Evolutionary conservation across 2,797 vertebrate species (phyloP).

Genomic region (Falco naumanni): DNA sequence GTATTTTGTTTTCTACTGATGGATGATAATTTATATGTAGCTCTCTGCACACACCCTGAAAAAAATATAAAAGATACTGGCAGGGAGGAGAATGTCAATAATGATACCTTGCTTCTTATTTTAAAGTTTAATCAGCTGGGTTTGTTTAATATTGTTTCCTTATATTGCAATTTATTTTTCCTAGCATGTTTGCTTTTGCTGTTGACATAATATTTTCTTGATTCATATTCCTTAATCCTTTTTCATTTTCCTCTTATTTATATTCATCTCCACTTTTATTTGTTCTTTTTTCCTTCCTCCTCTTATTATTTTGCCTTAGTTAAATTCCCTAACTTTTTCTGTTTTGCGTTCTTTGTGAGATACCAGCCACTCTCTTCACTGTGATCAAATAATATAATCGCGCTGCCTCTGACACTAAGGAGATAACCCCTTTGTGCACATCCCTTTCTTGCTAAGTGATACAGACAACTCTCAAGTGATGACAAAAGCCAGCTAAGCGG

Average conservation of each 20-base stretch:
- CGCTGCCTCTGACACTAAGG: not conserved
- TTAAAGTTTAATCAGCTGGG: not conserved
- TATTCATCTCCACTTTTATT: not conserved
- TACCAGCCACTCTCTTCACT: not conserved
- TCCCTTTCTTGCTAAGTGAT: slow-evolving; percentile 43
- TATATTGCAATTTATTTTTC: not conserved
- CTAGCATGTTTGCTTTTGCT: not conserved
- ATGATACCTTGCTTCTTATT: not conserved
- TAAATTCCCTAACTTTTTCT: not conserved
- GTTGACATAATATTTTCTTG: not conserved
- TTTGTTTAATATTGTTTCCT: not conserved
- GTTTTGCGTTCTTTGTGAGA: not conserved
- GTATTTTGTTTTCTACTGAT: not conserved
- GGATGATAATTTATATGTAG: not conserved
- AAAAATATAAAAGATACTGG: not conserved
- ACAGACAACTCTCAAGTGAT: not conserved
- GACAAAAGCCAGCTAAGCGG: slow-evolving; percentile 22
- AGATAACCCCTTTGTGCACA: not conserved
- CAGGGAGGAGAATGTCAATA: not conserved
- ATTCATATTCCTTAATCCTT: not conserved
- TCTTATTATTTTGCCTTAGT: not conserved
- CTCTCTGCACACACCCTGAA: not conserved
- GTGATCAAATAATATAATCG: not conserved
- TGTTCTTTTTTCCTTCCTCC: not conserved
- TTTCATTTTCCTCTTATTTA: not conserved